Evolutionary conservation across 2,888 invertebrate species (phyloP), one percentile per base, ranked within the genome.

Genomic region (Agrypnus murinus): DNA sequence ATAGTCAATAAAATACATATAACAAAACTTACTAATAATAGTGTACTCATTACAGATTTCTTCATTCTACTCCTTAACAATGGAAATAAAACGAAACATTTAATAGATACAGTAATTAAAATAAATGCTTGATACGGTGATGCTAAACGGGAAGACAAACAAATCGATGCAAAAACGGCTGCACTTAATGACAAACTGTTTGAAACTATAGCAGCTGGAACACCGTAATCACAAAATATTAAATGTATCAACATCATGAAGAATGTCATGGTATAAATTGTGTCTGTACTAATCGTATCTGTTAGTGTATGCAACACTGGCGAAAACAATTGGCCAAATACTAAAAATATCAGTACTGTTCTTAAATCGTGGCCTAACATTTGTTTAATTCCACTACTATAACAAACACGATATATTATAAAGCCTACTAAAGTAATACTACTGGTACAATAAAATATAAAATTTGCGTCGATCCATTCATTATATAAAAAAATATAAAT

Each of bases 251-350:
- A 81, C 87, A 98, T 91, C 91, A 97, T 95, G 10, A 95, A 88
- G 15, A 94, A 92, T 0, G 98, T 92, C 90, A 94, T 95, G 0
- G 97, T 95, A 81, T 97, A 98, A 81, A 99, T 98, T 0, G 99
- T 98, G 82, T 99, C 98, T 0, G 98, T 98, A 81, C 97, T 97
- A 1, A 99, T 95, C 0, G 98, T 97, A 82, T 97, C 96, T 0
- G 99, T 99, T 58, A 99, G 87, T 0, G 97, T 98, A 83, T 98
- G 95, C 34, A 98, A 86, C 14, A 98, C 90, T 0, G 98, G 99
- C 0, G 98, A 96, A 69, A 98, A 88, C 63, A 96, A 89, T 81
- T 95, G 96, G 0, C 97, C 96, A 81, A 97, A 93, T 0, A 93
- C 90, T 1, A 96, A 83, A 80, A 97, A 97, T 7, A 95, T 92